A percentile compares a stretch with the other conserved stretches of the same genome.
These are phyloP conservation scores for Leptocoma aspasia DNA, from an alignment of 2,113 vertebrate species.

Conservation along the genomic window DNA sequence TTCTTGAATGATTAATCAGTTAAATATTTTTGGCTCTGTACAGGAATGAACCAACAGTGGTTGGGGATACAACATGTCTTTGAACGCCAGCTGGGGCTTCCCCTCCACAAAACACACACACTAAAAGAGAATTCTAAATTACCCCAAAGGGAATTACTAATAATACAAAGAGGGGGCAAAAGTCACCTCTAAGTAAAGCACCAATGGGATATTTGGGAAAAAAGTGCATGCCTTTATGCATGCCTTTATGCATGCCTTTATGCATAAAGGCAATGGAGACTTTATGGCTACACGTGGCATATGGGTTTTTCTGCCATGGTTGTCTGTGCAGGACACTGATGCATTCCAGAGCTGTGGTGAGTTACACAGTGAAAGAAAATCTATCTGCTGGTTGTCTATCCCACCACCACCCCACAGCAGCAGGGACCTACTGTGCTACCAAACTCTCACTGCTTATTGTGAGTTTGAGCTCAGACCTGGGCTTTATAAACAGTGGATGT, in stretches of 20 bases:
- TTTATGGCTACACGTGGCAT: fast-evolving
- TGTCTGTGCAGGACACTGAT: fast-evolving
- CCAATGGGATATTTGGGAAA: not conserved
- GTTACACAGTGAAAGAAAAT: not conserved
- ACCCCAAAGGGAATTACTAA: not conserved
- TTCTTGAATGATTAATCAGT: not conserved
- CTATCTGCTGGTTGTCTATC: not conserved
- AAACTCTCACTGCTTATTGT: not conserved
- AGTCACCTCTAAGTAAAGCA: not conserved
- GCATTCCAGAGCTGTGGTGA: not conserved
- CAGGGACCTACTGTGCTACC: not conserved
- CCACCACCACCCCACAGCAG: not conserved
- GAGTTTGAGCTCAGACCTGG: not conserved
- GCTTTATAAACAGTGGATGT: not conserved
- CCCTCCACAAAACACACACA: not conserved
- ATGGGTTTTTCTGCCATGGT: not conserved
- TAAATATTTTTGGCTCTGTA: not conserved
- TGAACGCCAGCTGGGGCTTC: not conserved
- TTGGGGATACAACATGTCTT: not conserved
- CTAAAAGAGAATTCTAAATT: not conserved
- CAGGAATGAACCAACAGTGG: not conserved
- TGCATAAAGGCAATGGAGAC: not conserved
- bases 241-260: too few species aligned
- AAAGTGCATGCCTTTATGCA: too few species aligned
- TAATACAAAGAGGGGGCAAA: not conserved